Evolutionary conservation across 2,113 vertebrate species (phyloP), one percentile per base, ranked within the genome.

Genomic region (Phylloscopus trochilus): DNA sequence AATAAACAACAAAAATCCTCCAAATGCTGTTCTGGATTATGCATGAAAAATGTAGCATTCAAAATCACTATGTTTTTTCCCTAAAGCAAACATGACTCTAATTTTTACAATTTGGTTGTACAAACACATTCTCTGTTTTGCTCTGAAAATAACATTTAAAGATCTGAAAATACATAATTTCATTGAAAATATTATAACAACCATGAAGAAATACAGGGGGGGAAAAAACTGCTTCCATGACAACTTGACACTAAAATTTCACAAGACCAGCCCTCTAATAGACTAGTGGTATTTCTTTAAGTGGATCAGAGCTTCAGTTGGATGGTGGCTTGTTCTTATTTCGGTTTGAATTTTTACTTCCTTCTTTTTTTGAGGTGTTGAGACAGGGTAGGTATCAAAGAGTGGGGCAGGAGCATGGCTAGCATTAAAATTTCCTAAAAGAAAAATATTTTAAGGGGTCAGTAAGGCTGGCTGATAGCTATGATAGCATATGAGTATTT

Each of bases 161-260:
- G 27, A 74, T 16, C 11, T 83, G 43, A 89, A 87, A 80, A 74
- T 13, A 66, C 5, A 14, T 59, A 10, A 59, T 31, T 62, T 49
- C 14, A 76, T 0, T 56, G 24, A 75, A 91, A 85, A 55, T 20
- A 26, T 53, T 60, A 63, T 22, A 53, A 73, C n/a, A 53, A 68
- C 3, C 13, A 22, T 33, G 11, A 58, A 80, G 20, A 76, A 73
- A 88, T 47, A 44, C 0, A 2, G 13, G 13, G 7, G 7, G 3
- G 33, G 1, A 1, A 4, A 33, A 26, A 18, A 68, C 14, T 1
- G 1, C 33, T 67, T 70, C 33, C 35, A 17, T 10, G 9, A 67
- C 30, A 41, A 41, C 31, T 81, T 53, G 9, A 78, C 35, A 52
- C 11, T 76, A 69, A 78, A 58, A 80, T 39, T 28, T 93, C 21